phyloP scores from a whole-genome alignment of 2,113 vertebrate species.

The Oreamnos americanus region DNA sequence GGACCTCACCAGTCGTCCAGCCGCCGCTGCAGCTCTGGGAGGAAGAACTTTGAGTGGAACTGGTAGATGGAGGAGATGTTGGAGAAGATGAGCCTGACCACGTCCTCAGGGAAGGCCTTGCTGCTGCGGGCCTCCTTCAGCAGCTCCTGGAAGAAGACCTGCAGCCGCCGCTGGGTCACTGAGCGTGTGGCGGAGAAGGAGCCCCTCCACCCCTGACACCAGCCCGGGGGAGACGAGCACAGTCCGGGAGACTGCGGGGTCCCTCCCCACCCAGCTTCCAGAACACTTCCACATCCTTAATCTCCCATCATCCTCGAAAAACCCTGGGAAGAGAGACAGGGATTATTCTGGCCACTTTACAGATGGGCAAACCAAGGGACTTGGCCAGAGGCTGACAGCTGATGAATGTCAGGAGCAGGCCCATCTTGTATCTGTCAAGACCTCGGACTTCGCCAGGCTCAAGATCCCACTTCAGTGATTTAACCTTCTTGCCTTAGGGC shows the following conservation, averaged over 20 bases:
- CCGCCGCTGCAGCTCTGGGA: slow-evolving; percentile 88
- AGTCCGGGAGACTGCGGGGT: accelerated
- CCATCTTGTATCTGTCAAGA: neutral
- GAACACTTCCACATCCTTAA: neutral
- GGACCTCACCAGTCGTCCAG: slow-evolving; percentile 86
- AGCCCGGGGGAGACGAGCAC: accelerated
- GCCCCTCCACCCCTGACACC: neutral
- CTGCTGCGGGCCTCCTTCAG: slow-evolving; percentile 83
- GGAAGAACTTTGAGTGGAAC: slow-evolving; percentile 90
- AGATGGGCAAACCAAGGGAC: neutral
- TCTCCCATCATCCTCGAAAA: neutral
- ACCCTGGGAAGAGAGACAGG: neutral
- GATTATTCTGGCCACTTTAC: neutral
- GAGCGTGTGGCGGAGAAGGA: neutral
- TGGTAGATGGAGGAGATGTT: slow-evolving; percentile 92
- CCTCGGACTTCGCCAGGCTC: neutral
- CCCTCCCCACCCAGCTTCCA: too few species aligned
- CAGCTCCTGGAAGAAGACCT: slow-evolving; percentile 88
- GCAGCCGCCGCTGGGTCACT: neutral
- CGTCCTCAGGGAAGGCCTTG: slow-evolving; percentile 87
- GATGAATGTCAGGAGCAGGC: neutral
- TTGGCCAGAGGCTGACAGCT: neutral
- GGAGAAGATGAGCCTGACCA: slow-evolving; percentile 91
- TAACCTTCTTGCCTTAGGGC: neutral
- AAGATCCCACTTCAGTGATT: too few species aligned